A percentile compares a stretch with the other conserved stretches of the same genome.
These are phyloP conservation scores for Torymus tubicola DNA, from an alignment of 2,888 invertebrate genomes.

Conservation along the genomic window DNA sequence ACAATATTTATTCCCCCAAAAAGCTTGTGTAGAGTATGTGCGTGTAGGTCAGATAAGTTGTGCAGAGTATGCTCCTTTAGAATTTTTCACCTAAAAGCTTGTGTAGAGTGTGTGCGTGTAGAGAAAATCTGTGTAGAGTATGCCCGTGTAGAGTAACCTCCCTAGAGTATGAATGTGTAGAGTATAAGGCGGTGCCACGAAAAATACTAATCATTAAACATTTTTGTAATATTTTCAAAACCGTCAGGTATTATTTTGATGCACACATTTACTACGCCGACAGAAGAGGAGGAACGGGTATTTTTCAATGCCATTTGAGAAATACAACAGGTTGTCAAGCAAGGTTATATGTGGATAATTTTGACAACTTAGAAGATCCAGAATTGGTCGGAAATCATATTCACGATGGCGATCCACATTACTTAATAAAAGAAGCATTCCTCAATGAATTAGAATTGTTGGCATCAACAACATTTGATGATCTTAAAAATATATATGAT, in stretches of 20 bases:
- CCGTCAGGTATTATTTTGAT: not conserved
- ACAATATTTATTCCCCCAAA: no score
- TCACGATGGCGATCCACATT: not conserved
- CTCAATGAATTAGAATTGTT: not conserved
- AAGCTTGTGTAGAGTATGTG: no score
- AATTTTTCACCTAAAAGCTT: no score
- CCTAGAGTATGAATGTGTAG: no score
- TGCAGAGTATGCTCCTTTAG: no score
- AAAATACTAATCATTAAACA: no score
- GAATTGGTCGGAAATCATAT: not conserved
- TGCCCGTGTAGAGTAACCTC: no score
- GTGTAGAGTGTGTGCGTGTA: no score
- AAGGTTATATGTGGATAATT: not conserved
- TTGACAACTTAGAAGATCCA: not conserved
- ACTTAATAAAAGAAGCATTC: not conserved
- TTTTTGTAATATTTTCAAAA: no score
- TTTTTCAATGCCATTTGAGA: conserved; percentile 4
- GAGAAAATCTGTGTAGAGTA: no score
- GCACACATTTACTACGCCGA: not conserved
- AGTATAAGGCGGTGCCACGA: no score
- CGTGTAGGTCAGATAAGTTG: no score
- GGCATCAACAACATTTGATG: conserved; percentile 5
- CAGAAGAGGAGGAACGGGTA: not conserved
- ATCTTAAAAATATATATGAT: conserved; percentile 15
- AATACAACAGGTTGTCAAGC: not conserved